phyloP scores from a whole-genome alignment of 2,888 invertebrate genomes.

The Chymomyza caudatula region DNA sequence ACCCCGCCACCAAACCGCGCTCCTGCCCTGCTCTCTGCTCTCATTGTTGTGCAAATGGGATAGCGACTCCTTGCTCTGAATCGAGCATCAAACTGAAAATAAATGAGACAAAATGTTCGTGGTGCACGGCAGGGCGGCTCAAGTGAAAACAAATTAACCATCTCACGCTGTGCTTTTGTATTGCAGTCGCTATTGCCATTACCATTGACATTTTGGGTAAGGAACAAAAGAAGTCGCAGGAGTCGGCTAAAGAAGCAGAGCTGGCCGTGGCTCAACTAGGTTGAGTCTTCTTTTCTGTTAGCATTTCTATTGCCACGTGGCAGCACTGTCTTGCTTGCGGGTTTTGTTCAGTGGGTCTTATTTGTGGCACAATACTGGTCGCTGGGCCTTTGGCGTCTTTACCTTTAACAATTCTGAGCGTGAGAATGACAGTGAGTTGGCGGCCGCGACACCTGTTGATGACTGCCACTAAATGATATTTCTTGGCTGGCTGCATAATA shows the following conservation, averaged over 20 bases:
- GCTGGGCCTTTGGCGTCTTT: no score
- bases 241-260: background rate
- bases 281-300: background rate
- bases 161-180: conserved; percentile 69
- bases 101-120: conserved; percentile 63
- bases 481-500: no score
- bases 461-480: no score
- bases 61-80: background rate
- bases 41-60: conserved; percentile 64
- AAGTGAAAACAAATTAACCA: conserved; percentile 69
- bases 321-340: no score
- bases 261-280: background rate
- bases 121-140: conserved; percentile 4
- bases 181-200: conserved; percentile 45
- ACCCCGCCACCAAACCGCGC: background rate
- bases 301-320: background rate
- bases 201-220: conserved; percentile 42
- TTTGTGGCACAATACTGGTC: no score
- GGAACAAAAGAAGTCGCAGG: conserved; percentile 7
- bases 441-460: background rate
- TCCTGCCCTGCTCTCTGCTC: background rate
- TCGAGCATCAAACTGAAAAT: conserved; percentile 69
- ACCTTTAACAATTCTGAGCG: background rate
- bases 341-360: no score
- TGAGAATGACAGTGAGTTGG: background rate